phyloP scores from a whole-genome alignment of 2,113 vertebrate species.

The Triplophysa rosa region DNA sequence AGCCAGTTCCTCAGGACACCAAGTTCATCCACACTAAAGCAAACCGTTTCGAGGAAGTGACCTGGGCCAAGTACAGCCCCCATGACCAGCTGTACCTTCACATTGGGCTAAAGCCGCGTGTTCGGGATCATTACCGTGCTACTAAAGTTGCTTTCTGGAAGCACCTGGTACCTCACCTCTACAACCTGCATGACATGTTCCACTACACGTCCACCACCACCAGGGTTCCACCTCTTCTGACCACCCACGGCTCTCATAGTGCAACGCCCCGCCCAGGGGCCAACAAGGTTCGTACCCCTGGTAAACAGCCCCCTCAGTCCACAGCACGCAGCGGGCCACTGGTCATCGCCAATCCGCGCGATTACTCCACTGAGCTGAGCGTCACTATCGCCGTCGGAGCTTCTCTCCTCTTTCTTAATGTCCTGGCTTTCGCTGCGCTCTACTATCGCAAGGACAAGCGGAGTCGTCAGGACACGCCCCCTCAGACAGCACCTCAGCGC shows the following conservation, averaged over 20 bases:
- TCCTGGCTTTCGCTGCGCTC: slow-evolving; percentile 94
- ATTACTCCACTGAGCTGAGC: slow-evolving; percentile 98
- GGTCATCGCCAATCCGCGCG: slow-evolving; percentile 91
- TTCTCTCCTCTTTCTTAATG: slow-evolving; percentile 96
- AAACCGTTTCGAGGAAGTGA: slow-evolving; percentile 97
- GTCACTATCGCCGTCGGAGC: slow-evolving; percentile 97
- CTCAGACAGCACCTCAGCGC: slow-evolving; percentile 87
- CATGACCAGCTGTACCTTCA: slow-evolving; percentile 96
- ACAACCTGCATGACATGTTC: slow-evolving; percentile 98
- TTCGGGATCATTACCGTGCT: slow-evolving; percentile 96
- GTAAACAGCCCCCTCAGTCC: slow-evolving; percentile 84
- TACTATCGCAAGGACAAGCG: slow-evolving; percentile 99
- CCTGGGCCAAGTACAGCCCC: slow-evolving; percentile 98
- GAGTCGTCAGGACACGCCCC: slow-evolving; percentile 79
- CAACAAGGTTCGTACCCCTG: slow-evolving; percentile 79
- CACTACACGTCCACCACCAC: slow-evolving; percentile 97
- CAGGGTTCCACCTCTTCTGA: slow-evolving; percentile 90
- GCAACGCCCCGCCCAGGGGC: slow-evolving; percentile 78
- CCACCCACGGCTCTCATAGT: slow-evolving; percentile 84
- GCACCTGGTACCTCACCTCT: slow-evolving; percentile 95
- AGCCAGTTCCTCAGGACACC: slow-evolving; percentile 97
- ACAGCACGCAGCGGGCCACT: slow-evolving; percentile 86
- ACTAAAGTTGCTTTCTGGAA: slow-evolving; percentile 99
- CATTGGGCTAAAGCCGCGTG: slow-evolving; percentile 95
- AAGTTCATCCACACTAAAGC: slow-evolving; percentile 99